These are phyloP conservation scores for Aradus depressus DNA, from an alignment of 2,888 invertebrate genomes.

Conservation along the genomic window DNA sequence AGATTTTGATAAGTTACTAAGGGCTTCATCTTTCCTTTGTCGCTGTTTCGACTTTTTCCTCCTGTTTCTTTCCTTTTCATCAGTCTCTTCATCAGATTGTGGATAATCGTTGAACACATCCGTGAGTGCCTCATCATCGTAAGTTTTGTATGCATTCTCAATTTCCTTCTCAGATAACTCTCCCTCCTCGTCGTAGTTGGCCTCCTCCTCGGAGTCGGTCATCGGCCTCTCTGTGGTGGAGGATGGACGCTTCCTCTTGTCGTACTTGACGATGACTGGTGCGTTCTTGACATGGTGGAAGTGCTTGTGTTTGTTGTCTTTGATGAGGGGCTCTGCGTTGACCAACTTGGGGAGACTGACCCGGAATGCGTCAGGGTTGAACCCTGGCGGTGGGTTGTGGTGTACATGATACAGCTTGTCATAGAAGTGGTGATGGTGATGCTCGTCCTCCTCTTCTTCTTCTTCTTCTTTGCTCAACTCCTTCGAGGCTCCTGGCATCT, in stretches of 20 bases:
- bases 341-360: constrained; percentile 17
- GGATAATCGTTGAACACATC: constrained; percentile 14
- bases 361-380: constrained; percentile 17
- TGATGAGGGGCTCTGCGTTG: background rate
- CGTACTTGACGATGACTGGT: constrained; percentile 14
- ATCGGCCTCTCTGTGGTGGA: background rate
- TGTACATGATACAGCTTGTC: constrained; percentile 22
- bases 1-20: too few relatives aligned
- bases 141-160: constrained; percentile 23
- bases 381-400: constrained; percentile 18
- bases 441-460: constrained; percentile 14
- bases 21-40: too few relatives aligned
- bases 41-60: too few relatives aligned
- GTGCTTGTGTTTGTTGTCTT: constrained; percentile 21
- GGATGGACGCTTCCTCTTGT: constrained; percentile 1
- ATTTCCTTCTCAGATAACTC: constrained; percentile 24
- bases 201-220: constrained; percentile 21
- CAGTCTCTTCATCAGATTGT: constrained; percentile 3
- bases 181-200: constrained; percentile 19
- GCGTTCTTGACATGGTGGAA: constrained; percentile 25
- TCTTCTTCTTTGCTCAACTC: constrained; percentile 15
- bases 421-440: constrained; percentile 25
- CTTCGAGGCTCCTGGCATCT: constrained; percentile 9
- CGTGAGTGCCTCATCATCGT: constrained; percentile 20
- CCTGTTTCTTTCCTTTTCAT: constrained; percentile 6